Percentiles rank a stretch among this genome's conserved stretches.
phyloP scores from a whole-genome alignment of 2,113 vertebrate species.

The Ancistrus triradiatus region DNA sequence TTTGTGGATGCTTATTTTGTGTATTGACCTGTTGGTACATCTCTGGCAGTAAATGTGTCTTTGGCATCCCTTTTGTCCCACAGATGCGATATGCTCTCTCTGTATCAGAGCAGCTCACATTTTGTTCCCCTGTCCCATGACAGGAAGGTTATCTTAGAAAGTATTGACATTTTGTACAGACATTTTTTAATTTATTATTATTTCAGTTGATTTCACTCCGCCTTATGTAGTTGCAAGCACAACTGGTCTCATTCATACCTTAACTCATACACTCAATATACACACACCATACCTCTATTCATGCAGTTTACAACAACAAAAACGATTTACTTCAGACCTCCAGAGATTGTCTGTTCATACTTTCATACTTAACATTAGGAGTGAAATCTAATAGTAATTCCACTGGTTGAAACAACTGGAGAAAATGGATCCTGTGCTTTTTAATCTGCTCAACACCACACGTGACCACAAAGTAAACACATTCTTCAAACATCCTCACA shows the following conservation, averaged over 20 bases:
- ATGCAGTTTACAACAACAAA: slow-evolving; percentile 9
- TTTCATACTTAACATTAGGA: no score
- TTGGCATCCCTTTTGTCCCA: slow-evolving; percentile 55
- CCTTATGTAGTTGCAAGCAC: slow-evolving; percentile 13
- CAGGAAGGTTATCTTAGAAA: not conserved
- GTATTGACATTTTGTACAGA: no score
- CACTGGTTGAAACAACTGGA: not conserved
- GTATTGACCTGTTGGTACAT: not conserved
- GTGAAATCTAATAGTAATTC: not conserved
- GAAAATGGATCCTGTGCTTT: slow-evolving; percentile 12
- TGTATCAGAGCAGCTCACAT: slow-evolving; percentile 6
- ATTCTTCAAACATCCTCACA: no score
- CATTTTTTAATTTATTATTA: no score
- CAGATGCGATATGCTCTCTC: no score
- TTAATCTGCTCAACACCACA: slow-evolving; percentile 17
- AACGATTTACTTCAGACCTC: slow-evolving; percentile 13
- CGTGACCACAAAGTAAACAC: no score
- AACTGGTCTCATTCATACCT: slow-evolving; percentile 9
- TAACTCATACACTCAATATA: slow-evolving; percentile 22
- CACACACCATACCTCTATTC: slow-evolving; percentile 5
- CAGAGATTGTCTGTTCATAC: slow-evolving; percentile 25
- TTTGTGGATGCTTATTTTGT: not conserved
- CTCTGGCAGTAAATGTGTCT: slow-evolving; percentile 53
- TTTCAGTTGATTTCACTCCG: not conserved
- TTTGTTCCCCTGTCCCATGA: not conserved